Percentiles rank a stretch among this genome's conserved stretches.
These are phyloP conservation scores for Dendrocopos noguchii DNA, from an alignment of 2,113 vertebrate species.

Conservation along the genomic window DNA sequence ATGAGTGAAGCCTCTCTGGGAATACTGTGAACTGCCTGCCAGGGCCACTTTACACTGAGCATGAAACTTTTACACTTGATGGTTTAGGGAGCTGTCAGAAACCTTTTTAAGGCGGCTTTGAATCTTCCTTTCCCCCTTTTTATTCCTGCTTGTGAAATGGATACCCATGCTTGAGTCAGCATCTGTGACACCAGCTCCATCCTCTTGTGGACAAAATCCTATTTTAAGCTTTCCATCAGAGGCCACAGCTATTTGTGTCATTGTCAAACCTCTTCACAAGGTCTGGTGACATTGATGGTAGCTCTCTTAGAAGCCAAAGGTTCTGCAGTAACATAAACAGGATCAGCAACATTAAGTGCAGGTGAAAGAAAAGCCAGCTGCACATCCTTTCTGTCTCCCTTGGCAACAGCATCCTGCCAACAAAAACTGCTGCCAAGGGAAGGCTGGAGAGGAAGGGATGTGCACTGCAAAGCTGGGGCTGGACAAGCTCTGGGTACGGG, in stretches of 20 bases:
- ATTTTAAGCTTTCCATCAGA: slow-evolving; percentile 35
- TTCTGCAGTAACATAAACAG: slow-evolving; percentile 51
- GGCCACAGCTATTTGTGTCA: slow-evolving; percentile 31
- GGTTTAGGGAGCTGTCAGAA: not conserved
- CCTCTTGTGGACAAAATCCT: not conserved
- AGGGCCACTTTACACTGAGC: accelerated
- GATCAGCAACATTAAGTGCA: slow-evolving; percentile 53
- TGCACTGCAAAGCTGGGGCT: slow-evolving; percentile 34
- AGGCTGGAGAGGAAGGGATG: slow-evolving; percentile 39
- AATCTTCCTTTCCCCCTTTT: not conserved
- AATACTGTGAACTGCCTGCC: not conserved
- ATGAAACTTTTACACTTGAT: not conserved
- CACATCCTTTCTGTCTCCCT: slow-evolving; percentile 68
- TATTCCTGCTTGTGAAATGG: not conserved
- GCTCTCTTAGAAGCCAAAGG: slow-evolving; percentile 44
- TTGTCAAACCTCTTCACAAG: slow-evolving; percentile 49
- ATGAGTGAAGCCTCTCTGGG: not conserved
- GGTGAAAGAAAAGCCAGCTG: slow-evolving; percentile 68
- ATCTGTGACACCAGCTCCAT: slow-evolving; percentile 7
- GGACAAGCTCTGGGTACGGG: slow-evolving; percentile 20
- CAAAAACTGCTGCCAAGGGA: slow-evolving; percentile 62
- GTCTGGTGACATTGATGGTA: slow-evolving; percentile 3
- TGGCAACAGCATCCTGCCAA: slow-evolving; percentile 73
- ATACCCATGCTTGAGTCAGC: slow-evolving; percentile 18
- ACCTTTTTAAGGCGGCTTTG: not conserved